Percentiles rank a stretch among this genome's conserved stretches.
These are phyloP conservation scores for Nycticryphes semicollaris DNA, from an alignment of 2,113 vertebrate genomes.

Conservation along the genomic window DNA sequence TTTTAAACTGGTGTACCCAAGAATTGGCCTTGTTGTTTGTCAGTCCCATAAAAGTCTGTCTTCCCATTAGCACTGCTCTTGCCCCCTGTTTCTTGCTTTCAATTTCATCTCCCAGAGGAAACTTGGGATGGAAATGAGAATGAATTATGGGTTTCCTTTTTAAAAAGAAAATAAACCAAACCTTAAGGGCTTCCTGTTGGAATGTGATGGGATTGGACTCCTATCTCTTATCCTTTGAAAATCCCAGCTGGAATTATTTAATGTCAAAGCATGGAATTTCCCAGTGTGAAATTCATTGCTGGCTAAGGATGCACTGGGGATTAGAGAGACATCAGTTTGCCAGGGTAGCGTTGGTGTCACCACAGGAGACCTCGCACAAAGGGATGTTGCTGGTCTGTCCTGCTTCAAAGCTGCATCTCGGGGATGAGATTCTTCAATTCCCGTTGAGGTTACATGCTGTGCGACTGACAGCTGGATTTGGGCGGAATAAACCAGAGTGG, in stretches of 20 bases:
- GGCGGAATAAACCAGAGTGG: background rate
- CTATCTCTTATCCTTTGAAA: conserved; percentile 45
- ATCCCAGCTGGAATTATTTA: conserved; percentile 59
- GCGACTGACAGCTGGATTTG: conserved; percentile 40
- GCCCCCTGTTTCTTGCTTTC: background rate
- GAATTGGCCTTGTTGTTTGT: background rate
- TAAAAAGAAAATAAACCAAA: conserved; percentile 36
- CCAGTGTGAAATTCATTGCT: conserved; percentile 50
- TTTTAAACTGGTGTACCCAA: background rate
- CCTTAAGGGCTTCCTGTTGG: conserved; percentile 37
- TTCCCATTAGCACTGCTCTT: background rate
- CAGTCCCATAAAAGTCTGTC: background rate
- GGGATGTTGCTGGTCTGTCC: conserved; percentile 25
- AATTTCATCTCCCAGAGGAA: background rate
- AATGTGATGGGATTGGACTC: conserved; percentile 12
- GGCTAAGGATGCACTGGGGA: conserved; percentile 33
- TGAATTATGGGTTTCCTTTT: conserved; percentile 7
- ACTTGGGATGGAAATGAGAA: background rate
- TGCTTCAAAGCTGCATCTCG: conserved; percentile 52
- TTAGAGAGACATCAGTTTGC: conserved; percentile 50
- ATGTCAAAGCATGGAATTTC: conserved; percentile 60
- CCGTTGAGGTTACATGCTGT: conserved; percentile 24
- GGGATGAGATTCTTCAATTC: conserved; percentile 34
- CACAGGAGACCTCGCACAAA: conserved; percentile 28
- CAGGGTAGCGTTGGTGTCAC: conserved; percentile 19